Conservation (phyloP, 2,113 vertebrate species). For the Corvus cornix region DNA sequence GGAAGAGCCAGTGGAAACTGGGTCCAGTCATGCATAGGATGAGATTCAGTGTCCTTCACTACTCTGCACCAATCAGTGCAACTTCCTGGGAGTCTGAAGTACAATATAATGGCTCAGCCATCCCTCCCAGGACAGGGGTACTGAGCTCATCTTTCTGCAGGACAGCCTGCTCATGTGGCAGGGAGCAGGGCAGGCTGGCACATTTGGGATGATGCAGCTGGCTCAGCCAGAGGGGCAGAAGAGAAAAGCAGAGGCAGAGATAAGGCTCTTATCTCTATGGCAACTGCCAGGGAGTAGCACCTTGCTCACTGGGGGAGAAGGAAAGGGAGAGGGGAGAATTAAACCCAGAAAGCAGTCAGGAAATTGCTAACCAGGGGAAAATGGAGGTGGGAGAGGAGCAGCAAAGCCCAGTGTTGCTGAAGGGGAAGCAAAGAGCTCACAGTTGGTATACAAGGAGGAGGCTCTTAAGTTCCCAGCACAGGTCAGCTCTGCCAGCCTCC, state of each 20-base stretch:
- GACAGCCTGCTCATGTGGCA: neutral
- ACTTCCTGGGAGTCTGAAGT: neutral
- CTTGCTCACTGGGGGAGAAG: rapidly evolving
- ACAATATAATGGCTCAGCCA: rapidly evolving
- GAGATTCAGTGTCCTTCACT: neutral
- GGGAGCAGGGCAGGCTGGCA: neutral
- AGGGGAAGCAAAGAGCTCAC: neutral
- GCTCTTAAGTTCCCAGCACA: neutral
- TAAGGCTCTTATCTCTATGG: neutral
- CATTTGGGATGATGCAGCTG: neutral
- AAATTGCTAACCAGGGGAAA: neutral
- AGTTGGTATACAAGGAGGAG: neutral
- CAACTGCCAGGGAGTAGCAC: slow-evolving; percentile 3
- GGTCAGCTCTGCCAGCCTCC: neutral
- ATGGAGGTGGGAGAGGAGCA: neutral
- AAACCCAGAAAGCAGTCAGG: neutral
- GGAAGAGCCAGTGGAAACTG: neutral
- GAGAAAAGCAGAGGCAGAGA: neutral
- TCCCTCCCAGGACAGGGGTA: neutral
- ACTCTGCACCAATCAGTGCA: neutral
- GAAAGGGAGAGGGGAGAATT: neutral
- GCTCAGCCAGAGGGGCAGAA: neutral
- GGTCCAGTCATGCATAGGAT: too few relatives aligned
- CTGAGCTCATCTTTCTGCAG: neutral
- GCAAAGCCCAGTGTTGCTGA: neutral